Evolutionary conservation across 2,797 vertebrate species (phyloP).

Genomic region (Danio aesculapii): DNA sequence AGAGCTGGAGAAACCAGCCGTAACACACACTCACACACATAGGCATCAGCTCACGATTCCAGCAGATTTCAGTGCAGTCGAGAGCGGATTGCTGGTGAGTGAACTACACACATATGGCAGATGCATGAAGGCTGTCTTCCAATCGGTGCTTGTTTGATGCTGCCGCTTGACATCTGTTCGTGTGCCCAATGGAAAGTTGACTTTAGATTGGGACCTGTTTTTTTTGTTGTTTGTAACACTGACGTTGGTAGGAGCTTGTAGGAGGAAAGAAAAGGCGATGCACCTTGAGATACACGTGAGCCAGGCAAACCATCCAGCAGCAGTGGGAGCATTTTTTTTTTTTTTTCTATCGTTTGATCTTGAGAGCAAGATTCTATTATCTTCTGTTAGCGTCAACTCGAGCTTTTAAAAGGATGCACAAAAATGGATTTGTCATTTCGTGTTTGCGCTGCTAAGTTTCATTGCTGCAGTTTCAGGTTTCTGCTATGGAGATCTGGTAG

Average conservation of each 20-base stretch:
- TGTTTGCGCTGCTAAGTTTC: conserved; percentile 17
- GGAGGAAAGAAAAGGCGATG: conserved; percentile 23
- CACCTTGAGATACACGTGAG: conserved; percentile 55
- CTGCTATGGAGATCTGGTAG: not conserved
- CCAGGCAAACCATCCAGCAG: conserved; percentile 39
- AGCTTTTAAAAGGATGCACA: conserved; percentile 49
- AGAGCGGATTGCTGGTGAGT: conserved; percentile 52
- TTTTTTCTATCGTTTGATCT: conserved; percentile 1
- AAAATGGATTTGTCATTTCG: conserved; percentile 44
- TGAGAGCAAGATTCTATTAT: conserved; percentile 45
- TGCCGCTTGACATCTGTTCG: not conserved
- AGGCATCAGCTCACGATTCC: conserved; percentile 35
- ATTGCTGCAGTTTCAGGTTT: not conserved
- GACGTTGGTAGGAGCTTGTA: conserved; percentile 11
- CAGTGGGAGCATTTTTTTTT: not conserved
- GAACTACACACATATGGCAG: conserved; percentile 16
- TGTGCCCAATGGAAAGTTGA: conserved; percentile 16
- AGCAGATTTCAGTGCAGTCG: conserved; percentile 29
- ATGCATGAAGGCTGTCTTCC: conserved; percentile 5
- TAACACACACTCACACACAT: conserved; percentile 2
- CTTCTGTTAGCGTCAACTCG: not conserved
- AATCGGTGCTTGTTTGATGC: not conserved
- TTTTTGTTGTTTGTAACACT: not conserved
- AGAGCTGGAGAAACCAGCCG: conserved; percentile 34
- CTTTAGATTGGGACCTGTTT: conserved; percentile 16